Evolutionary conservation across 2,113 vertebrate species (phyloP), one percentile per base, ranked within the genome.

Genomic region (Pelmatolapia mariae): DNA sequence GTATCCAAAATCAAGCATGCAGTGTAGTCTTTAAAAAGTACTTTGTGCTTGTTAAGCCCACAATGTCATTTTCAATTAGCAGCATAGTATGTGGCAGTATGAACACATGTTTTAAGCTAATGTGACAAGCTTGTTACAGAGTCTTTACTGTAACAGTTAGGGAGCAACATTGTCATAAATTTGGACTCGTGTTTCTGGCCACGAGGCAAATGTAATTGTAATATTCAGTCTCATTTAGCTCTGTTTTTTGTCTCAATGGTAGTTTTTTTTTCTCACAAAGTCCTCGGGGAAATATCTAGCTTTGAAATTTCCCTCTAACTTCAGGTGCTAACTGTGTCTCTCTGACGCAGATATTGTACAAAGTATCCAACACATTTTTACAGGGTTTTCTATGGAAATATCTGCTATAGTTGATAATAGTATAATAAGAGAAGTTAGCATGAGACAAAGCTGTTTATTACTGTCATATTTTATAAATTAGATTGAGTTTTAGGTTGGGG

Each of bases 231-330:
- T 76, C 16, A 16, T 16, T 43, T 24, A 73, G 66, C 13, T 73
- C n/a, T 26, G 38, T 38, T 45, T 73, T 78, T 78, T 31, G 73
- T 50, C 45, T 78, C 73, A 11, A 31, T 76, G 13, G 16, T 33
- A 4, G 26, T 10, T 1, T 29, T 31, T 10, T 18, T 73, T 45
- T 0, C 1, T 2, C 2, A 31, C 43, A 29, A 78, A 78, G 43
- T 50, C 45, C 45, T n/a, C 0, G 0, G 10, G 7, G 73, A 78
- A 78, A 50, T 78, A 50, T 31, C 19, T 43, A 19, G 16, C 26
- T 33, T 18, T 78, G 18, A 78, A 78, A 33, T 78, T 29, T 78
- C 7, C 26, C 45, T 78, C 24, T 31, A 0, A 50, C 26, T 13
- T 50, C 26, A 78, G 24, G 26, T 52, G 38, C 13, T 73, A 73